Base-by-base conservation (phyloP, 2,888 invertebrate species). In the Apamea epomidion region DNA sequence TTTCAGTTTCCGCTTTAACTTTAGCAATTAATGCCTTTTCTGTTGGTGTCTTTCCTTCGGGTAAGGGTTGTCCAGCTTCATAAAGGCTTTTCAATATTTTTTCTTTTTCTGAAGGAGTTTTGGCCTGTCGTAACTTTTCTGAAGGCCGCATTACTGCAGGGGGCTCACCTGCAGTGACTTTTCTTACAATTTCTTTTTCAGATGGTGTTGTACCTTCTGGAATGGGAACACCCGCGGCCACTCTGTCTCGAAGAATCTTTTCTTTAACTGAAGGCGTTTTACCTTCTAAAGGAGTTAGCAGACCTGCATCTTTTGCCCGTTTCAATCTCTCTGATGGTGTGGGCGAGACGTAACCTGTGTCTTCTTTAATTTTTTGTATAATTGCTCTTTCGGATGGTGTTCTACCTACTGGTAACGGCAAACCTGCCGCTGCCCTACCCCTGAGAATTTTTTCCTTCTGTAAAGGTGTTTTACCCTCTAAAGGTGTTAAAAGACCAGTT, bases 391-490 rank as follows among this genome's bases (percentile, higher is more conserved):
- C 91, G 5, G 92, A 92, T 12, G 85, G 25, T 6, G 91, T 86
- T 82, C 87, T 88, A 3, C 87, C 91, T 75, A 86, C 85, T 32
- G 92, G 91, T 32, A 92, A 83, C 77, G 42, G 86, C 32, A 87
- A 72, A 32, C 87, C 87, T 58, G 84, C 78, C 32, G 76, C 81
- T 45, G 87, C 91, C 69, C 91, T 71, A 1, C 90, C 90, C 82
- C 82, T 90, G 1, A 92, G 64, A 76, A 92, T 91, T 79, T 87
- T 91, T 77, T 91, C 91, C 74, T 91, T 92, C 79, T 92, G 88
- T 51, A 88, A 80, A 16, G 85, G 84, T 6, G 90, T 85, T 82
- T 92, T 93, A 1, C 92, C 92, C 73, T 85, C 84, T 32, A 92
- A 73, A 12, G 92, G 91, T 25, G 90, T 90, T 48, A 92, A 62